Base-by-base conservation (phyloP, 2,797 vertebrate genomes). In the Podarcis siculus region DNA sequence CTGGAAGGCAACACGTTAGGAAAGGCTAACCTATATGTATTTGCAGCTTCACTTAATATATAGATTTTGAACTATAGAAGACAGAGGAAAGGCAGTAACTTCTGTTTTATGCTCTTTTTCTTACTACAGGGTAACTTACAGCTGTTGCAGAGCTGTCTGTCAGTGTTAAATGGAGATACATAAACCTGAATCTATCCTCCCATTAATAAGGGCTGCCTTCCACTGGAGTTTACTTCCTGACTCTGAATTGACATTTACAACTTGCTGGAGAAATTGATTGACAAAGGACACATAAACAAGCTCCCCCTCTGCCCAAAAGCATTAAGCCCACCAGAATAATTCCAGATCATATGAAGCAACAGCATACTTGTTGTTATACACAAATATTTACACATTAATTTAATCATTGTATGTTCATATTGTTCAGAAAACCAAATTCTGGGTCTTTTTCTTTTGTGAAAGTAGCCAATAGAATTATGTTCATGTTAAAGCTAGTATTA, bases 141-240 rank as follows among this genome's bases (percentile, higher is more conserved):
- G 95, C 96, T 99, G 95, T 96, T 99, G 97, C 99, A 99, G 96
- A 99, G 98, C 96, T 99, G 98, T 95, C 95, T 99, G 95, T 97
- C 98, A 23, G 97, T 99, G 95, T 96, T 99, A 94, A 99, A 98
- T 92, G 98, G 98, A 81, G 98, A 99, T 96, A 98, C 98, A 96
- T 99, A 99, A 98, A 95, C 93, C 91, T 81, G 88, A 76, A 89
- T 92, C 88, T 35, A 35, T 95, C 95, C 93, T 96, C 92, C 95
- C 90, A 94, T 92, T 95, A 89, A 95, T 95, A 97, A 97, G 97
- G 97, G 97, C 97, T 98, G 97, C 97, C 95, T 97, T 96, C 94
- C 93, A 96, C 96, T 96, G 95, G 94, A 96, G 96, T 96, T 94
- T 95, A 88, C 95, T 97, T 95, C 90, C 88, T 95, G 94, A 96